These are phyloP conservation scores for Ptilorrhoa leucosticta DNA, from an alignment of 2,113 vertebrate genomes.

Conservation along the genomic window DNA sequence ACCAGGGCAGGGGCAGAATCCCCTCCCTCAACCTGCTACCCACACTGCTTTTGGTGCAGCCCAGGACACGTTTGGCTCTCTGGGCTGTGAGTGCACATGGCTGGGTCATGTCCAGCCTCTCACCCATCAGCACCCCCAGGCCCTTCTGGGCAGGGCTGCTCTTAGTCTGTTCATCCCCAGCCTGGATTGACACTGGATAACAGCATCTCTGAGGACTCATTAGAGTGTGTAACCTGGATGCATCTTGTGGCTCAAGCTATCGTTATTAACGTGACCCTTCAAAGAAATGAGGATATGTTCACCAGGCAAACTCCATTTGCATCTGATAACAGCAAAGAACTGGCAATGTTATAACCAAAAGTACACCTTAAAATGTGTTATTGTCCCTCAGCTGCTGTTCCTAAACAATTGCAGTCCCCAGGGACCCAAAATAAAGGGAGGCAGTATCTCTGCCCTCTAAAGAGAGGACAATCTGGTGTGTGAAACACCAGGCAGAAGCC, in stretches of 20 bases:
- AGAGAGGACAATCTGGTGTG: neutral
- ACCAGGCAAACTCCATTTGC: neutral
- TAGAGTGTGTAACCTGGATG: neutral
- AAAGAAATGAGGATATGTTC: neutral
- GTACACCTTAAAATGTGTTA: neutral
- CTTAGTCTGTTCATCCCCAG: neutral
- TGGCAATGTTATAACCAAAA: neutral
- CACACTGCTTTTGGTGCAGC: neutral
- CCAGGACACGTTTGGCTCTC: neutral
- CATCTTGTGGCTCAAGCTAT: neutral
- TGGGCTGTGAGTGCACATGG: neutral
- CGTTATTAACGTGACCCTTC: accelerated
- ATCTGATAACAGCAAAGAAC: neutral
- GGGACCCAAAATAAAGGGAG: neutral
- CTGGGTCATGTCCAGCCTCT: neutral
- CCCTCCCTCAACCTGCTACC: accelerated
- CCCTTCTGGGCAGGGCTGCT: neutral
- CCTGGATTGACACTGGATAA: neutral
- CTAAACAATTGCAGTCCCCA: neutral
- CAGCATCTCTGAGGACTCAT: neutral
- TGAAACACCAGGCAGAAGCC: conserved; percentile 13
- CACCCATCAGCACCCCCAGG: neutral
- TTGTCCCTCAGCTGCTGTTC: neutral
- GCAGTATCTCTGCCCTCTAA: neutral
- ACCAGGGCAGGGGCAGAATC: neutral